These are phyloP conservation scores for Rhagophthalmus giganteus DNA, from an alignment of 2,888 invertebrate genomes.

Conservation along the genomic window DNA sequence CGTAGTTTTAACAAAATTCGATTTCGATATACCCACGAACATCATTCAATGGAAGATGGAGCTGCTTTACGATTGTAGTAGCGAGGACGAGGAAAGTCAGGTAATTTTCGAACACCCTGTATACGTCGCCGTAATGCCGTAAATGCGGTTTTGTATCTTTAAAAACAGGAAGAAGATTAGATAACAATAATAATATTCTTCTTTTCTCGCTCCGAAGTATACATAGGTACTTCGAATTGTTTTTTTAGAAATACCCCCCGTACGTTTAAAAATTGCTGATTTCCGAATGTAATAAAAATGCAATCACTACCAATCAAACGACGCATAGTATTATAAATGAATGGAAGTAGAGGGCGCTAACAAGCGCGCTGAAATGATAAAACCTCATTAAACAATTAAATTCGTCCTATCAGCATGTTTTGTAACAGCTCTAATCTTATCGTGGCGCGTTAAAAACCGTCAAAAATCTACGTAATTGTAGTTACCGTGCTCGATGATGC, in stretches of 20 bases:
- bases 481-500: constrained; percentile 3
- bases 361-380: constrained; percentile 16
- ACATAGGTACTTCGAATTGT: no score
- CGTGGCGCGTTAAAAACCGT: constrained; percentile 24
- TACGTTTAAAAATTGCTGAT: neutral
- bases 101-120: no score
- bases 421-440: constrained; percentile 28
- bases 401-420: constrained; percentile 29
- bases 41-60: constrained; percentile 61
- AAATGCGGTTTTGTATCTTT: neutral
- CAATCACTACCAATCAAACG: constrained; percentile 3
- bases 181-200: no score
- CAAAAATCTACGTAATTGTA: constrained; percentile 20
- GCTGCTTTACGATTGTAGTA: constrained; percentile 58
- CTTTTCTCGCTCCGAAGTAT: no score
- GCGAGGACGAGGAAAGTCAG: constrained; percentile 58
- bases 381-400: constrained; percentile 25
- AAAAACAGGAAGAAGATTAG: neutral
- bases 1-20: constrained; percentile 54
- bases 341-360: constrained; percentile 19
- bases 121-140: neutral
- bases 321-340: neutral
- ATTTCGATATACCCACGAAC: constrained; percentile 58
- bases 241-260: no score
- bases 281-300: constrained; percentile 4